Conservation (phyloP, 37 sponge, comb jelly and placozoan genomes). For the Lycopodina hypogea region DNA sequence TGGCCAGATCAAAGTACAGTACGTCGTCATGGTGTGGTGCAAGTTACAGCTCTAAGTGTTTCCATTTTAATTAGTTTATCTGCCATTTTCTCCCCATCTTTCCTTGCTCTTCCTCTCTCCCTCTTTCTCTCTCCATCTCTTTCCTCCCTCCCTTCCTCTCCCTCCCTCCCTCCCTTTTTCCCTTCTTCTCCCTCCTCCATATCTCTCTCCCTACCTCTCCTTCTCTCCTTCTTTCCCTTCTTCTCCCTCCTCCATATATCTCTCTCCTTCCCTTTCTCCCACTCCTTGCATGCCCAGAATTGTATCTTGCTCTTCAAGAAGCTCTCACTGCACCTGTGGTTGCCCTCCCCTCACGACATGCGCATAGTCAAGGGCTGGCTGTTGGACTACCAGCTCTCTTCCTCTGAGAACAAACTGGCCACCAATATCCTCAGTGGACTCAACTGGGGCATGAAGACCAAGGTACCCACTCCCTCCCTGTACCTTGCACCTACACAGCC, state of each 20-base stretch:
- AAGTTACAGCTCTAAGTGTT: no score
- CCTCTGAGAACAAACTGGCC: constrained; percentile 61
- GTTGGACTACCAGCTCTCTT: constrained; percentile 41
- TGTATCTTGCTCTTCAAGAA: constrained; percentile 67
- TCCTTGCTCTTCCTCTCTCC: no score
- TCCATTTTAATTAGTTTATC: no score
- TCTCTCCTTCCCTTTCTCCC: neutral
- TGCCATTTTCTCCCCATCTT: no score
- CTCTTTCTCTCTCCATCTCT: neutral
- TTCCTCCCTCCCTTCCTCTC: no score
- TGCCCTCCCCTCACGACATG: constrained; percentile 59
- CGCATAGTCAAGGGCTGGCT: constrained; percentile 57
- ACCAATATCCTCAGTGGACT: constrained; percentile 59
- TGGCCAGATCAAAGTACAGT: neutral
- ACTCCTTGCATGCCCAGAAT: constrained; percentile 28
- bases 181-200: no score
- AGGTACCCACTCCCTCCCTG: constrained; percentile 6
- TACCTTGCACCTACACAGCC: neutral
- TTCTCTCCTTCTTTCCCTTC: no score
- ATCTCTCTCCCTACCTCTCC: no score
- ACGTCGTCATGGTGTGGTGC: neutral
- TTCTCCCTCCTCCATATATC: no score
- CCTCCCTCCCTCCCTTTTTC: neutral
- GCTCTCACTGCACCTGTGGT: constrained; percentile 75
- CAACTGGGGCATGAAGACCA: constrained; percentile 78